Evolutionary conservation across 2,888 invertebrate genomes (phyloP), one percentile per base, ranked within the genome.

Genomic region (Hyposoter didymator): DNA sequence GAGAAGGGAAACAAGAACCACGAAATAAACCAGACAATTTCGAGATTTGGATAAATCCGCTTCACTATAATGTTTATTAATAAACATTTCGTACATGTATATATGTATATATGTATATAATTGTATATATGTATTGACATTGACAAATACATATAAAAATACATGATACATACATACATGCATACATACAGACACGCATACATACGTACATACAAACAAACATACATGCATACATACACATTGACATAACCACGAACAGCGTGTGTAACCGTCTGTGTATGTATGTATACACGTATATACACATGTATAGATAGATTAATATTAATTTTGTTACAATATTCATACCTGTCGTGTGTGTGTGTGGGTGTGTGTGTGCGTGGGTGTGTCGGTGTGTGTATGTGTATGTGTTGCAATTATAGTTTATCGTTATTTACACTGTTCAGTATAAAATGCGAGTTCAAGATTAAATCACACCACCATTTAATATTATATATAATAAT

Each of bases 381-480:
- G 39, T 39, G 39, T 39, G 8, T 39, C 3, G 4, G 35, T 90
- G 81, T 35, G 35, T 35, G 35, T 35, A 5, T 35, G 35, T 39
- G 39, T 39, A 10, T 81, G 89, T 90, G 88, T 90, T 90, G 90
- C 90, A 90, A 91, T 91, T 90, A 91, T 90, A 90, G 90, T 92
- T 92, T 90, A 92, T 92, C 90, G 91, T 91, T 92, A 93, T 93
- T 92, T 93, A 93, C 93, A 93, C 92, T 93, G 93, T 91, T 92
- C 92, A 90, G 93, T 93, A 93, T 93, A 93, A 93, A 93, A 93
- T 93, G 93, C 91, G 93, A 93, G 92, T 93, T 92, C 91, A 89
- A 92, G 91, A 93, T 92, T 92, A 92, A 91, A 91, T 93, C 92
- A 92, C 92, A 92, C 91, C 91, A 91, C 91, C 92, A 93, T 91